phyloP scores from a whole-genome alignment of 2,888 invertebrate genomes.

The Malachius bipustulatus region DNA sequence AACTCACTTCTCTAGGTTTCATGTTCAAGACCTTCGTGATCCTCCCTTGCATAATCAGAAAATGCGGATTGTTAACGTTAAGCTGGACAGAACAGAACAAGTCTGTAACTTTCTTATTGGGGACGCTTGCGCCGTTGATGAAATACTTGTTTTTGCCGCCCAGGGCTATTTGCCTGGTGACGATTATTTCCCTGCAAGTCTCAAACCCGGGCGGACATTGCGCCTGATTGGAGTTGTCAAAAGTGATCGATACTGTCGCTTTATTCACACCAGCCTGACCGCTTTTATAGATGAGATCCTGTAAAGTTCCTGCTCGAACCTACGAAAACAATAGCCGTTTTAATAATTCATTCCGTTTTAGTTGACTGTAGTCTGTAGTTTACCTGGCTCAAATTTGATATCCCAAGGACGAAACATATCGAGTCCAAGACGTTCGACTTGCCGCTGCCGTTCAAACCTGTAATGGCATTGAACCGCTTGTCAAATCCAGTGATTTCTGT shows the following conservation, averaged over 20 bases:
- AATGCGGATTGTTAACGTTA: constrained; percentile 99
- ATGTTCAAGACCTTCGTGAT: constrained; percentile 98
- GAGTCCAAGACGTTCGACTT: constrained; percentile 96
- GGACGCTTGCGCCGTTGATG: constrained; percentile 85
- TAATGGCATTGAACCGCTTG: constrained; percentile 92
- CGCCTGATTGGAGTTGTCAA: constrained; percentile 76
- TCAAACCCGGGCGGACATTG: constrained; percentile 89
- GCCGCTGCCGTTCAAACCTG: constrained; percentile 94
- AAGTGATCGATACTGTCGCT: constrained; percentile 89
- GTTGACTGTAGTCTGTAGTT: constrained; percentile 27
- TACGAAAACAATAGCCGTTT: constrained; percentile 31
- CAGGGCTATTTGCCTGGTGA: constrained; percentile 81
- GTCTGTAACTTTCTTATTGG: constrained; percentile 83
- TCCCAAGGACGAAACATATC: constrained; percentile 95
- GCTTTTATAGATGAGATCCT: constrained; percentile 95
- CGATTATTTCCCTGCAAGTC: constrained; percentile 77
- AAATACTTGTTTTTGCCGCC: constrained; percentile 87
- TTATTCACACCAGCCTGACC: constrained; percentile 94
- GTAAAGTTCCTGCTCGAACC: constrained; percentile 82
- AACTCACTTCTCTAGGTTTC: constrained; percentile 85
- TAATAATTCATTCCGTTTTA: background rate
- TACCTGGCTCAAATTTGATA: constrained; percentile 83
- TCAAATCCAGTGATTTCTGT: constrained; percentile 91
- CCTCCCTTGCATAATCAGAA: constrained; percentile 98
- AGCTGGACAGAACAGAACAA: constrained; percentile 93